phyloP scores from a whole-genome alignment of 2,113 vertebrate species.

The Origma solitaria region DNA sequence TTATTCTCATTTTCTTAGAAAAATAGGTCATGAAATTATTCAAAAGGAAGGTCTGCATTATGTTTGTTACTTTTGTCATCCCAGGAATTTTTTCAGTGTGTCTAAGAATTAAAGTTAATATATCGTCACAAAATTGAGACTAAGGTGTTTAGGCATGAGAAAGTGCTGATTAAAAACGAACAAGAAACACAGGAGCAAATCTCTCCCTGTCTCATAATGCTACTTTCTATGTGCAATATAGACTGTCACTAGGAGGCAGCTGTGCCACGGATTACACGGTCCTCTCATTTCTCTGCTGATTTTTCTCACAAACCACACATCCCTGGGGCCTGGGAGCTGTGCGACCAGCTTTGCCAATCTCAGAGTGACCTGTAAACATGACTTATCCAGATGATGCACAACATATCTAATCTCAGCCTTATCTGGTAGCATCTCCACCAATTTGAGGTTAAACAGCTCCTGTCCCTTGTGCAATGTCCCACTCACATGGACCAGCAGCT shows the following conservation, averaged over 20 bases:
- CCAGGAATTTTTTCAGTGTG: background rate
- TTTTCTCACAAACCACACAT: background rate
- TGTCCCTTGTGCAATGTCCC: background rate
- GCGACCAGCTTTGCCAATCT: background rate
- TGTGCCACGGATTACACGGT: fast-evolving
- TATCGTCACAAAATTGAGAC: background rate
- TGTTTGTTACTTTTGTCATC: background rate
- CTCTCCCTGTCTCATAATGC: background rate
- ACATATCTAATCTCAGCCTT: background rate
- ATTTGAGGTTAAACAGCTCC: background rate
- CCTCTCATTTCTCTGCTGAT: background rate
- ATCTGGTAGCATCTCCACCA: background rate
- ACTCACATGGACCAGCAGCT: background rate
- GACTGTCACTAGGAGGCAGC: background rate
- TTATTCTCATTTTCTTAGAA: background rate
- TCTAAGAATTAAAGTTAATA: background rate
- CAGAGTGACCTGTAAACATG: background rate
- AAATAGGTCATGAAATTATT: background rate
- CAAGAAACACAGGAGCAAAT: background rate
- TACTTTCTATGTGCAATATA: background rate
- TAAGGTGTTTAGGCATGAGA: background rate
- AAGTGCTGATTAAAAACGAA: background rate
- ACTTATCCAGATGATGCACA: background rate
- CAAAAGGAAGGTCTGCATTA: background rate
- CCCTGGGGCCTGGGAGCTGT: background rate